Evolutionary conservation across 2,797 vertebrate species (phyloP), one percentile per base, ranked within the genome.

Genomic region (Gymnoscopelus braueri): DNA sequence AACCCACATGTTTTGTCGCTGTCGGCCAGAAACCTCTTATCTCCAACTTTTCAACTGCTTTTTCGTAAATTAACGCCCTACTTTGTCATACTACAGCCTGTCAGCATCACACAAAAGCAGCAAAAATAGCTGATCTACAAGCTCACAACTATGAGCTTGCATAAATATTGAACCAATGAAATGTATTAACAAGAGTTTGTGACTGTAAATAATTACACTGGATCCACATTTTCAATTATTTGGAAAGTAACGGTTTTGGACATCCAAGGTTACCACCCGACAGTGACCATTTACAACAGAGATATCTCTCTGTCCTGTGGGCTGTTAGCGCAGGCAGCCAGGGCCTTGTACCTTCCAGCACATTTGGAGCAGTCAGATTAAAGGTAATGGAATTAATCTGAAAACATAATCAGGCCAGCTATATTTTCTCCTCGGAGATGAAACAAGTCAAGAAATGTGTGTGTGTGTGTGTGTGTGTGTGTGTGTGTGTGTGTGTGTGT

Each of bases 241-340:
- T 11, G 10, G 48, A 50, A 50, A 14, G 48, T 11, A 3, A 14
- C 14, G 48, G 48, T 50, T 15, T 14, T 51, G 12, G 12, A 13
- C 50, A 51, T 51, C 3, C 49, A 51, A 7, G 50, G 5, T 13
- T 15, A 10, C 39, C 39, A 54, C 8, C 19, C 2, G 19, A 15
- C 15, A 54, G 19, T 19, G 5, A n/a, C 8, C 19, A 8, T n/a
- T 15, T 75, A 59, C 65, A n/a, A n/a, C n/a, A 26, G 62, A 73
- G 71, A 67, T 85, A 77, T 82, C 50, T 15, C n/a, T 13, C 67
- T 47, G 76, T 90, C 81, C 82, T 83, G 74, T 77, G 56, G 72
- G 88, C 64, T 84, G 86, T 80, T 87, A 78, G 66, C 67, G 81
- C 32, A 35, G 32, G 32, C 32, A 35, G 32, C 4, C 73, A 71